These are phyloP conservation scores for Tokudaia muenninki DNA, from an alignment of 2,797 vertebrate genomes.

Conservation along the genomic window DNA sequence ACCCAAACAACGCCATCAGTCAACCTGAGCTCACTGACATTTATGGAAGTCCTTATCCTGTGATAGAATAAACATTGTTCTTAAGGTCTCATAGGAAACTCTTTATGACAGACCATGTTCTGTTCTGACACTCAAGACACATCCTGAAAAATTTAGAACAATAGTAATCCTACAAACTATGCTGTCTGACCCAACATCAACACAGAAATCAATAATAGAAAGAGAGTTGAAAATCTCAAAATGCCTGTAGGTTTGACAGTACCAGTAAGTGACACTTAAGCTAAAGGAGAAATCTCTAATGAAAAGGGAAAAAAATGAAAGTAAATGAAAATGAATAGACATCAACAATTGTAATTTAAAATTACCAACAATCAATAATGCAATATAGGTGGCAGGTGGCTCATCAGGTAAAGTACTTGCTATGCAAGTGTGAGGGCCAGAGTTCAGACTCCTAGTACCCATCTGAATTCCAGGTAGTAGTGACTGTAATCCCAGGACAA, in stretches of 20 bases:
- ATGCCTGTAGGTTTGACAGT: background rate
- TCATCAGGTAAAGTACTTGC: background rate
- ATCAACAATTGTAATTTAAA: slow-evolving; percentile 38
- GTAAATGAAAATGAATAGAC: slow-evolving; percentile 27
- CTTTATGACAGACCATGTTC: background rate
- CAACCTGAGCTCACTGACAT: slow-evolving; percentile 21
- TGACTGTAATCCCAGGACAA: background rate
- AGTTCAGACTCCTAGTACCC: background rate
- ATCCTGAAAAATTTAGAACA: background rate
- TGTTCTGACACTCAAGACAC: background rate
- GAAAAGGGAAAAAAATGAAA: background rate
- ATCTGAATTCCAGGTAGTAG: background rate
- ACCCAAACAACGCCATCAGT: background rate
- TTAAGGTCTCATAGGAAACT: background rate
- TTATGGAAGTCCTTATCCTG: background rate
- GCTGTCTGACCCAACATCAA: background rate
- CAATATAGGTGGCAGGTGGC: background rate
- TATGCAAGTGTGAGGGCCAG: background rate
- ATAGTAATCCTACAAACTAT: background rate
- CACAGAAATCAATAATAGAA: background rate
- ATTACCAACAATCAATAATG: background rate
- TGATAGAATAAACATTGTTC: slow-evolving; percentile 4
- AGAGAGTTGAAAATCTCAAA: background rate
- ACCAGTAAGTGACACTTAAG: background rate
- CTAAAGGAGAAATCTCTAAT: background rate